Percentiles rank a stretch among this genome's conserved stretches.
phyloP scores from a whole-genome alignment of 2,113 vertebrate species.

The Bos taurus region ARS-UCD2.0 NC_037349.1:50210501-50211000 shows the following conservation, averaged over 20 bases:
- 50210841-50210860: background rate
- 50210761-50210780: accelerated
- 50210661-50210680: background rate
- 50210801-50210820: background rate
- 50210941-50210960: background rate
- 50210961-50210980: background rate
- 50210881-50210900: background rate
- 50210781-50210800: background rate
- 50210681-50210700: no score
- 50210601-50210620: background rate
- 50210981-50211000: background rate
- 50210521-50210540: no score
- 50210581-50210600: no score
- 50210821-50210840: background rate
- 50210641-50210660: background rate
- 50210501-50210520: no score
- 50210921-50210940: background rate
- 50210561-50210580: no score
- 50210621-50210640: background rate
- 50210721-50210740: background rate
- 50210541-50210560: no score
- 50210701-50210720: accelerated
- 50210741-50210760: background rate
- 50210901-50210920: background rate
- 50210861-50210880: no score